phyloP scores from a whole-genome alignment of 2,888 invertebrate species.

The Drosophila hamatofila region DNA sequence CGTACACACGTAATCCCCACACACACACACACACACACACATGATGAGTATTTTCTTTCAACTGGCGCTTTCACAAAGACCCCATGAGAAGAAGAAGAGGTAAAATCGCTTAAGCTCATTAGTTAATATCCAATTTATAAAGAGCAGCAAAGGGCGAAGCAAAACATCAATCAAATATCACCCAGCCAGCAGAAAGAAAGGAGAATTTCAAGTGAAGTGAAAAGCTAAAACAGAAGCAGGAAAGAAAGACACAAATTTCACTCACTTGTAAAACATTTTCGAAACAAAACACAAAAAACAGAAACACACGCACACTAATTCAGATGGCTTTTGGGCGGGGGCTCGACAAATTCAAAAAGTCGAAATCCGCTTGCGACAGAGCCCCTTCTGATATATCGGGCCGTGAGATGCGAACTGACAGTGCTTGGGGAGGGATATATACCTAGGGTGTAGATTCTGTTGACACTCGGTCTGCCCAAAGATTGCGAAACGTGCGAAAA shows the following conservation, averaged over 20 bases:
- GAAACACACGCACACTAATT: slow-evolving; percentile 25
- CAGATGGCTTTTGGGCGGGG: slow-evolving; percentile 17
- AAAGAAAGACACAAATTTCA: slow-evolving; percentile 55
- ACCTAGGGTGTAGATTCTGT: slow-evolving; percentile 36
- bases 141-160: slow-evolving; percentile 39
- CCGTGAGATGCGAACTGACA: slow-evolving; percentile 27
- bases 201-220: slow-evolving; percentile 19
- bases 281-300: slow-evolving; percentile 21
- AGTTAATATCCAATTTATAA: slow-evolving; percentile 80
- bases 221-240: slow-evolving; percentile 35
- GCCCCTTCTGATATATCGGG: slow-evolving; percentile 20
- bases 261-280: slow-evolving; percentile 75
- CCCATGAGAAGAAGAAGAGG: slow-evolving; percentile 11
- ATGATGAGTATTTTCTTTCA: slow-evolving; percentile 36
- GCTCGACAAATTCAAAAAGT: slow-evolving; percentile 61
- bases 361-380: slow-evolving; percentile 54
- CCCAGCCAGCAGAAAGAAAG: background rate
- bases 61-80: slow-evolving; percentile 63
- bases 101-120: slow-evolving; percentile 76
- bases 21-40: slow-evolving; percentile 1
- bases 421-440: background rate
- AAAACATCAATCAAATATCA: slow-evolving; percentile 73
- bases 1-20: slow-evolving; percentile 17
- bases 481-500: slow-evolving; percentile 59
- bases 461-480: slow-evolving; percentile 44